phyloP scores from a whole-genome alignment of 1,140 invertebrate species.

The Limonius californicus region DNA sequence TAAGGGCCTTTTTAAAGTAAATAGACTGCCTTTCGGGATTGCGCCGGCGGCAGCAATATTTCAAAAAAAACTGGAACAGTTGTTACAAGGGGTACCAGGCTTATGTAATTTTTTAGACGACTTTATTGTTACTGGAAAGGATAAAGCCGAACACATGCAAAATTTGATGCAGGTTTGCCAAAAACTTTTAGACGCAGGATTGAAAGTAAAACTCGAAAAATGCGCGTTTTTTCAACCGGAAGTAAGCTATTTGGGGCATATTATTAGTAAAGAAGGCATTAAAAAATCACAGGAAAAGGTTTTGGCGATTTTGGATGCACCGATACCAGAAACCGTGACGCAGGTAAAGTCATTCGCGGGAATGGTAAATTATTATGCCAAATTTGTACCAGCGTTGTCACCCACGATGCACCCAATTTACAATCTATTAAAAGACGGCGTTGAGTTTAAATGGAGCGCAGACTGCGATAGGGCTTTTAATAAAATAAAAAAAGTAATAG shows the following conservation, averaged over 20 bases:
- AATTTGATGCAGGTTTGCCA: neutral
- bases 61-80: slow-evolving; percentile 18
- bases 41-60: neutral
- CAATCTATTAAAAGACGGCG: slow-evolving; percentile 32
- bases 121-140: slow-evolving; percentile 34
- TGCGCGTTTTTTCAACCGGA: slow-evolving; percentile 7
- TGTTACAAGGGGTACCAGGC: slow-evolving; percentile 30
- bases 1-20: slow-evolving; percentile 30
- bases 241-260: slow-evolving; percentile 15
- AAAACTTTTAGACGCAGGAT: neutral
- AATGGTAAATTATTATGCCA: slow-evolving; percentile 43
- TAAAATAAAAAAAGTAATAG: slow-evolving; percentile 35
- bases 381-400: slow-evolving; percentile 37
- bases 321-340: slow-evolving; percentile 27
- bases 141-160: slow-evolving; percentile 19
- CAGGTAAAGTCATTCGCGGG: slow-evolving; percentile 41
- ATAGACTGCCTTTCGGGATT: slow-evolving; percentile 44
- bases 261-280: slow-evolving; percentile 4
- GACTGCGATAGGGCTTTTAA: slow-evolving; percentile 31
- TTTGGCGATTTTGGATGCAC: slow-evolving; percentile 34
- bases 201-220: slow-evolving; percentile 9
- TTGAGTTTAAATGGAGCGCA: slow-evolving; percentile 26
- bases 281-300: slow-evolving; percentile 30
- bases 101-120: slow-evolving; percentile 36
- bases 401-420: slow-evolving; percentile 35